Evolutionary conservation across 2,888 invertebrate species (phyloP).

Genomic region (Scaptodrosophila latifasciaeformis): DNA sequence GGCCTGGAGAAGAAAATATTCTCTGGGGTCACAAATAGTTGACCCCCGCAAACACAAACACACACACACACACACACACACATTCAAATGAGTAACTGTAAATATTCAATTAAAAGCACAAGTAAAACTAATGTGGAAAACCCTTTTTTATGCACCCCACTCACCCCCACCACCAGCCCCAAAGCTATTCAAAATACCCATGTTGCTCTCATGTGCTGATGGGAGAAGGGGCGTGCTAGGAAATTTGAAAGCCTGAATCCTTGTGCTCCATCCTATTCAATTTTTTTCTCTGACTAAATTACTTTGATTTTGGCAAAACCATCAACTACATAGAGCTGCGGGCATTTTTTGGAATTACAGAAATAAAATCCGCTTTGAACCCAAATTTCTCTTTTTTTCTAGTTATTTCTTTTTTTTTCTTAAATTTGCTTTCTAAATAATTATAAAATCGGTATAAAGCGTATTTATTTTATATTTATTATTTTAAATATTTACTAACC

Average conservation of each 20-base stretch:
- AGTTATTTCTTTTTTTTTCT: no score
- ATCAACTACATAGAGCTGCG: slow-evolving; percentile 28
- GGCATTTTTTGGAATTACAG: slow-evolving; percentile 60
- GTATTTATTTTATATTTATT: slow-evolving; percentile 45
- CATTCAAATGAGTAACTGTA: slow-evolving; percentile 33
- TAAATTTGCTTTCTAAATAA: no score
- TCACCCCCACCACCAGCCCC: slow-evolving; percentile 12
- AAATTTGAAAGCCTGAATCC: slow-evolving; percentile 22
- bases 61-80: no score
- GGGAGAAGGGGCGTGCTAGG: slow-evolving; percentile 2
- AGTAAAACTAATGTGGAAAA: slow-evolving; percentile 38
- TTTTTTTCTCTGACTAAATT: background rate
- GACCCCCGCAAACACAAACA: slow-evolving; percentile 32
- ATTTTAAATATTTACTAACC: slow-evolving; percentile 52
- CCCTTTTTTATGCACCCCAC: slow-evolving; percentile 30
- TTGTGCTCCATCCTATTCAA: background rate
- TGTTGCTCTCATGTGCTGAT: slow-evolving; percentile 19
- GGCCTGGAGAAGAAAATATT: no score
- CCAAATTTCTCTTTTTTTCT: no score
- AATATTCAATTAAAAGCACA: slow-evolving; percentile 57
- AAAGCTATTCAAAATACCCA: no score
- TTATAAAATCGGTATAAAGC: no score
- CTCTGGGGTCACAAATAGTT: slow-evolving; percentile 10
- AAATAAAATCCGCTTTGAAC: slow-evolving; percentile 49
- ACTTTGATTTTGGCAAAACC: slow-evolving; percentile 43